phyloP scores from a whole-genome alignment of 2,113 vertebrate species.

The Sinocyclocheilus maitianheensis region DNA sequence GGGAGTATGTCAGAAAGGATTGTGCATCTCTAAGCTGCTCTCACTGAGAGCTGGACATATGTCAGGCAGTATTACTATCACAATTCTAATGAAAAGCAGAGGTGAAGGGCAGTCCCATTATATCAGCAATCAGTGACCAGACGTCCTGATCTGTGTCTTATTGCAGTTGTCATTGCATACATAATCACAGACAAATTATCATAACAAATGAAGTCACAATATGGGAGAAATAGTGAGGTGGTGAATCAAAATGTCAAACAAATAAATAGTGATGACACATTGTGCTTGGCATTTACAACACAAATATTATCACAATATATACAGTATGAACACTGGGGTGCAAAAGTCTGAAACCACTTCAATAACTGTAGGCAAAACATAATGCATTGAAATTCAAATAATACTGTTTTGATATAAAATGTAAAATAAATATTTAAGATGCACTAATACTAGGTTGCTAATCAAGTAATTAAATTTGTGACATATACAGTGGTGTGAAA shows the following conservation, averaged over 20 bases:
- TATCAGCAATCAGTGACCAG: background rate
- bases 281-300: background rate
- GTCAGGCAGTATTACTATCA: conserved; percentile 32
- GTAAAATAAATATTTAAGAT: too few species aligned
- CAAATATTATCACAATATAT: background rate
- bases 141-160: conserved; percentile 24
- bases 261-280: background rate
- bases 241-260: conserved; percentile 11
- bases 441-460: too few species aligned
- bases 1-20: conserved; percentile 23
- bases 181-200: conserved; percentile 15
- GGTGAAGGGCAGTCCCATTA: conserved; percentile 31
- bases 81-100: background rate
- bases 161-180: conserved; percentile 30
- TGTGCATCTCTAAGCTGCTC: background rate
- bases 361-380: background rate
- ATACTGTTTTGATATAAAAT: too few species aligned
- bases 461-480: too few species aligned
- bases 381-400: too few species aligned
- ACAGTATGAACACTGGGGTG: background rate
- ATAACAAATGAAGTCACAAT: background rate
- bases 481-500: too few species aligned
- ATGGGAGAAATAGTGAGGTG: background rate
- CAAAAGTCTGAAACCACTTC: background rate
- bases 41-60: conserved; percentile 15